These are phyloP conservation scores for Leucophenga varia DNA, from an alignment of 1,140 invertebrate genomes.

Conservation along the genomic window DNA sequence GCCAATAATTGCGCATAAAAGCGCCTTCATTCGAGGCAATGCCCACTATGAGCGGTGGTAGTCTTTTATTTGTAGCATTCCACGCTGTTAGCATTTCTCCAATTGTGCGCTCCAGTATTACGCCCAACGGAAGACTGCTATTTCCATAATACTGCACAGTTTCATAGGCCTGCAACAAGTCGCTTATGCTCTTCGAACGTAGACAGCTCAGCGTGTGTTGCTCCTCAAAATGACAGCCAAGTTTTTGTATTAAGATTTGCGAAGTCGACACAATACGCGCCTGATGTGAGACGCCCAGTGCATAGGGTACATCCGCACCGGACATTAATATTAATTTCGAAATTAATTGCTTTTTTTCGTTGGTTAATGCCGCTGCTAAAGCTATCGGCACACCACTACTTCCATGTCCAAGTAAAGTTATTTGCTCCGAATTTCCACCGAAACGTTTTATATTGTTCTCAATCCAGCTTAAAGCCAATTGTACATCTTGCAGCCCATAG, in stretches of 20 bases:
- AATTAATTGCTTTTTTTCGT: too few relatives aligned
- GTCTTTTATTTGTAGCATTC: slow-evolving; percentile 55
- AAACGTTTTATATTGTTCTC: slow-evolving; percentile 70
- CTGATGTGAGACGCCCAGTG: slow-evolving; percentile 43
- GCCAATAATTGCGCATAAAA: slow-evolving; percentile 60
- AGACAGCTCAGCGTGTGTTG: slow-evolving; percentile 61
- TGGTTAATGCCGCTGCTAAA: slow-evolving; percentile 15
- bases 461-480: slow-evolving; percentile 71
- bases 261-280: slow-evolving; percentile 57
- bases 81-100: slow-evolving; percentile 58
- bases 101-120: slow-evolving; percentile 61
- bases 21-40: slow-evolving; percentile 64
- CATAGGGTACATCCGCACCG: slow-evolving; percentile 63
- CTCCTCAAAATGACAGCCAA: slow-evolving; percentile 59
- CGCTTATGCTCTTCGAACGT: slow-evolving; percentile 59
- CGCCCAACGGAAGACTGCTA: slow-evolving; percentile 60
- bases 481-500: slow-evolving; percentile 71
- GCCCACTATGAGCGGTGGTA: slow-evolving; percentile 63
- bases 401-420: slow-evolving; percentile 72
- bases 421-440: slow-evolving; percentile 68
- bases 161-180: slow-evolving; percentile 63
- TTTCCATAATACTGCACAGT: slow-evolving; percentile 62
- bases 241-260: slow-evolving; percentile 59
- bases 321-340: slow-evolving; percentile 71
- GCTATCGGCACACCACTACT: slow-evolving; percentile 37